Conservation (phyloP, 2,888 invertebrate species). For the Diarsia brunnea region DNA sequence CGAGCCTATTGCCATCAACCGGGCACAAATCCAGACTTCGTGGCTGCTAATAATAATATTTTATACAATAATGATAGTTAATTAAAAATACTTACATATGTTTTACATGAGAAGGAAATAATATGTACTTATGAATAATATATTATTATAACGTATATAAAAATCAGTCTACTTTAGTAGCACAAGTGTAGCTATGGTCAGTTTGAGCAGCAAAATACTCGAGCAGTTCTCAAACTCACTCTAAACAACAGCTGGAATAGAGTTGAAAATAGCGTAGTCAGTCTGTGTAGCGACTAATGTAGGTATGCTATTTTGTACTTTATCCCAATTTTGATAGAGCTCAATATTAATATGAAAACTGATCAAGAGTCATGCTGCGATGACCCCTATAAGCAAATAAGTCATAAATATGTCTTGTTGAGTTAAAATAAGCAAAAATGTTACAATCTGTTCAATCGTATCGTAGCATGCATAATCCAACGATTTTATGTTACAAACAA, state of each 20-base stretch:
- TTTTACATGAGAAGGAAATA: slow-evolving; percentile 7
- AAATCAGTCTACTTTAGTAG: slow-evolving; percentile 55
- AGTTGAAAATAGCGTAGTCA: slow-evolving; percentile 2
- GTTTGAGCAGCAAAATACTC: neutral
- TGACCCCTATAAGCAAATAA: neutral
- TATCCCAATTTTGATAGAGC: neutral
- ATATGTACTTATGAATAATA: neutral
- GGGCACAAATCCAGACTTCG: neutral
- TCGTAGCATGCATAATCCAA: too few species aligned
- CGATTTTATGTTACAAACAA: too few species aligned
- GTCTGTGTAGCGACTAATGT: neutral
- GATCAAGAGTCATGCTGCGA: neutral
- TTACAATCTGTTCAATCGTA: too few species aligned
- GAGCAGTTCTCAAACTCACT: neutral
- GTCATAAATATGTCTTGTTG: slow-evolving; percentile 11
- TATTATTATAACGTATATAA: neutral
- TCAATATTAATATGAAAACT: slow-evolving; percentile 18
- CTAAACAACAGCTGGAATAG: neutral
- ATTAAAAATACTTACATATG: neutral
- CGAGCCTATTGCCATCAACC: neutral
- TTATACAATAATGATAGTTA: slow-evolving; percentile 1
- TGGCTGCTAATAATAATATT: neutral
- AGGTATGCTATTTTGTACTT: slow-evolving; percentile 15
- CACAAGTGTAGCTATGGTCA: slow-evolving; percentile 20
- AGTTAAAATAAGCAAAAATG: slow-evolving; percentile 4